Evolutionary conservation across 2,888 invertebrate species (phyloP), one percentile per base, ranked within the genome.

Genomic region (Lochmaea crataegi): DNA sequence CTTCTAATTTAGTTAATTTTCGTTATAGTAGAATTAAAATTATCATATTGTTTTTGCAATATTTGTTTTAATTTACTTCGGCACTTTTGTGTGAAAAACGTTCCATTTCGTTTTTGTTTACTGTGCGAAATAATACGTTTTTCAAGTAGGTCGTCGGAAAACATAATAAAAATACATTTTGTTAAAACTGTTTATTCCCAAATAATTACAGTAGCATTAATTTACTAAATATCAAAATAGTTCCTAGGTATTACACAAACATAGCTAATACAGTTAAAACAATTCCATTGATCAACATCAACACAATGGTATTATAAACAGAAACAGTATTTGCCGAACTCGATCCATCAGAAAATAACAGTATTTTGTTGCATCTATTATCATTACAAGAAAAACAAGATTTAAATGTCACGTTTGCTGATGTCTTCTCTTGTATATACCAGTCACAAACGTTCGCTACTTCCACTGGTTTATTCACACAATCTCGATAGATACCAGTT

Each of bases 401-500:
- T 58, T 53, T 22, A n/a, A 74, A 58, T 9, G 71, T 68, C 0
- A 22, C 11, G 65, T 71, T 76, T 26, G 22, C 16, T 45, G 56
- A 51, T 11, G 53, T 22, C 10, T n/a, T 51, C 61, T 71, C 58
- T 69, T 74, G 66, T 22, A 2, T 67, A 32, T 74, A 72, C 61
- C 68, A 75, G 14, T 75, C 77, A 56, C 74, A 77, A 22, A 65
- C 61, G 61, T 75, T 68, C 18, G 0, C 32, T 9, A 77, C 72
- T 42, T 71, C 75, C n/a, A 65, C 48, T 32, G 66, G 68, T 41
- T 64, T 56, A 11, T 64, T 65, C n/a, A 45, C 38, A 26, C 77
- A 77, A 5, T 61, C 74, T 57, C 77, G 70, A 72, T 72, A 70
- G 32, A 75, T 65, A 45, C 77, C 77, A 4, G 72, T 64, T n/a